These are phyloP conservation scores for Phylloscopus whistleri DNA, from an alignment of 2,113 vertebrate species.

Conservation along the genomic window DNA sequence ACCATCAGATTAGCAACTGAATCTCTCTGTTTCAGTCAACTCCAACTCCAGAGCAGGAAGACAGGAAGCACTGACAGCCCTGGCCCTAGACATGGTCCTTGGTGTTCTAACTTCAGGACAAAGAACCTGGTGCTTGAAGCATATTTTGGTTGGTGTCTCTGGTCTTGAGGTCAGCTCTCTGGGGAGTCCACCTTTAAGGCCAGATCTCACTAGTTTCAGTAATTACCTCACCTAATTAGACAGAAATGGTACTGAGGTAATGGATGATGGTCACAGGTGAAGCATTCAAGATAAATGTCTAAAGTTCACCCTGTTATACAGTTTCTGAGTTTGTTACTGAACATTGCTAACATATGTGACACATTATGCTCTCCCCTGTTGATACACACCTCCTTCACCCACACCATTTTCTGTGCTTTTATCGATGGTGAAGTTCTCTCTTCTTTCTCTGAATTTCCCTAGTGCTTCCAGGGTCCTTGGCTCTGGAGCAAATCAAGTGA, in stretches of 20 bases:
- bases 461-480: not conserved
- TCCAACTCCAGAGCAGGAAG: not conserved
- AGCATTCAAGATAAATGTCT: not conserved
- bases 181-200: not conserved
- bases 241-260: not conserved
- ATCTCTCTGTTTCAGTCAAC: not conserved
- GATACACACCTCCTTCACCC: not conserved
- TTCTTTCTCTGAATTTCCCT: not conserved
- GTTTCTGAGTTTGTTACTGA: not conserved
- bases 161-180: not conserved
- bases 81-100: not conserved
- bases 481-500: not conserved
- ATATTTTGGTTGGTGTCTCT: not conserved
- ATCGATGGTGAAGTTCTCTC: not conserved
- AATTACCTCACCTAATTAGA: not conserved
- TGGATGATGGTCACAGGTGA: not conserved
- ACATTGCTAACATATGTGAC: rapidly evolving
- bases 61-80: not conserved
- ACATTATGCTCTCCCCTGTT: not conserved
- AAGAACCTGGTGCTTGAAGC: not conserved
- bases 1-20: not conserved
- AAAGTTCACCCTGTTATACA: not conserved
- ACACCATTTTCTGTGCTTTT: not conserved
- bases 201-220: not conserved
- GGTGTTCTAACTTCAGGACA: not conserved